A percentile compares a stretch with the other conserved stretches of the same genome.
Conservation (phyloP, 2,113 vertebrate species). For the Camelus dromedarius region DNA sequence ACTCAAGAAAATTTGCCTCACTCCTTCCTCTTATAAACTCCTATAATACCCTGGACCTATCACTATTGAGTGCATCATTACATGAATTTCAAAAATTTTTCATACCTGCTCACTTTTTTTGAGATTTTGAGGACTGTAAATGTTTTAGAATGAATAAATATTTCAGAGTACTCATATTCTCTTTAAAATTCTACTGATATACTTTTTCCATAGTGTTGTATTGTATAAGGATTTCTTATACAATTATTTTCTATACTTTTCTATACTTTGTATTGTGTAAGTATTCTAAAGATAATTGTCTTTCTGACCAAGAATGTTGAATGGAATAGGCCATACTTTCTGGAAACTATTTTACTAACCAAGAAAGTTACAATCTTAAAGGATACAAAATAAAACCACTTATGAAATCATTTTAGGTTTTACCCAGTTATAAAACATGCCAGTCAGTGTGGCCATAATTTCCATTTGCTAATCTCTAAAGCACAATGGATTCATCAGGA, state of each 20-base stretch:
- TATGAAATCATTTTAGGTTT: conserved; percentile 10
- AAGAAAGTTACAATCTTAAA: neutral
- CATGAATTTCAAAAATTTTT: conserved; percentile 33
- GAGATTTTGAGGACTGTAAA: neutral
- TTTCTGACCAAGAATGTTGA: neutral
- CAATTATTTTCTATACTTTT: neutral
- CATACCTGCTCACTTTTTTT: neutral
- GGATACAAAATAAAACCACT: conserved; percentile 32
- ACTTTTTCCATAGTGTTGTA: neutral
- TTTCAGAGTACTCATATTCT: neutral
- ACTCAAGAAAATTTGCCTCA: neutral
- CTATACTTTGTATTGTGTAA: neutral
- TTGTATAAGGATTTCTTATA: neutral
- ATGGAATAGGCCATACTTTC: neutral
- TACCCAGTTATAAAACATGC: neutral
- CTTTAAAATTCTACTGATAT: conserved; percentile 30
- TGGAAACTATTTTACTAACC: conserved; percentile 30
- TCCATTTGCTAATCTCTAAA: conserved; percentile 11
- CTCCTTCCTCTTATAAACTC: neutral
- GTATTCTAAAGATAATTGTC: conserved; percentile 4
- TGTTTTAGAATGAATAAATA: conserved; percentile 16
- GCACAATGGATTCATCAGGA: neutral
- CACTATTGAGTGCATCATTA: neutral
- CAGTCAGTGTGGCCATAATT: neutral
- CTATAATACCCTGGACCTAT: neutral